Evolutionary conservation across 2,888 invertebrate species (phyloP), one percentile per base, ranked within the genome.

Genomic region (Euspilapteryx auroguttella): DNA sequence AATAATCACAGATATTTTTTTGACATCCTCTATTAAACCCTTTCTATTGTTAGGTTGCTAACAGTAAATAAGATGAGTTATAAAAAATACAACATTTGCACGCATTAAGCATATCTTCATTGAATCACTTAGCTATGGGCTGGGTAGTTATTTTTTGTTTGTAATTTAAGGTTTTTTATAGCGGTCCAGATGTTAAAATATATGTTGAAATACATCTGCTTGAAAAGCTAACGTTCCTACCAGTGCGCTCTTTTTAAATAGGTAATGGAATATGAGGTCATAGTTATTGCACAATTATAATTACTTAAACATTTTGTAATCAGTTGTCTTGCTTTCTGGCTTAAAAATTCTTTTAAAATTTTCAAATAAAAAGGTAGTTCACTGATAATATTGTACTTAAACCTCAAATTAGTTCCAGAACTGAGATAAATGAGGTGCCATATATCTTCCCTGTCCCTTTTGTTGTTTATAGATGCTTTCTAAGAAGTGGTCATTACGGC

Each of bases 361-460:
- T n/a, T n/a, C n/a, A n/a, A n/a, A n/a, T n/a, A n/a, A n/a, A n/a
- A n/a, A n/a, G n/a, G n/a, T n/a, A n/a, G n/a, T n/a, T n/a, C n/a
- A n/a, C n/a, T n/a, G n/a, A n/a, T n/a, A 49, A 48, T 52, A 55
- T 56, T 54, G 49, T 51, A 42, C 46, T 55, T 46, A 59, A 71
- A 68, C 66, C 69, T 69, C 65, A 68, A 55, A 68, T 68, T 65
- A 45, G 64, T 61, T 48, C 61, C 64, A 58, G 55, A 34, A 39
- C 38, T 34, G 47, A 45, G 51, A 62, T 53, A 55, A 62, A 64
- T 55, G 47, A 45, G 41, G 37, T 35, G 52, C 48, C 55, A 63
- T 69, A 64, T 57, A 64, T 71, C 58, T 56, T 51, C 37, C 26
- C 44, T 40, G 41, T 44, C 41, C 49, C 49, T 69, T 63, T 69